phyloP scores from a whole-genome alignment of 2,888 invertebrate species.

The Tenthredo notha region DNA sequence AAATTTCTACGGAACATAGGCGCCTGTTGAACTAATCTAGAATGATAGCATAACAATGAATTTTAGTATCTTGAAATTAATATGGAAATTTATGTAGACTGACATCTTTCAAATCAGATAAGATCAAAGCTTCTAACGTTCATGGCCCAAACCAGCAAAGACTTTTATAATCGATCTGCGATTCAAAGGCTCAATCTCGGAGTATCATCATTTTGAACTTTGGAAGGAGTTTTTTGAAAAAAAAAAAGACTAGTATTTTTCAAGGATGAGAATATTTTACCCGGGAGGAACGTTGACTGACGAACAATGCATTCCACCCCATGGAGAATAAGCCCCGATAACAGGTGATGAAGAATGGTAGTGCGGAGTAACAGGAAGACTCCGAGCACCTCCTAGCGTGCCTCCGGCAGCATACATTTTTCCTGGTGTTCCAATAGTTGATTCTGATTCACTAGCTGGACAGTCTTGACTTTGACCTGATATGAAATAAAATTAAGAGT shows the following conservation, averaged over 20 bases:
- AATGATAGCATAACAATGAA: slow-evolving; percentile 43
- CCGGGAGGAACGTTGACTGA: slow-evolving; percentile 67
- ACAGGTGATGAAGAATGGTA: slow-evolving; percentile 73
- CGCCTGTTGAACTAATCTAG: slow-evolving; percentile 69
- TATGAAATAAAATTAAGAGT: slow-evolving; percentile 42
- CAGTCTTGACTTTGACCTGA: slow-evolving; percentile 62
- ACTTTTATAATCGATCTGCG: slow-evolving; percentile 69
- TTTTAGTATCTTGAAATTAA: neutral
- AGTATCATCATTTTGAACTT: slow-evolving; percentile 67
- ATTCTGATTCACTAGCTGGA: slow-evolving; percentile 71
- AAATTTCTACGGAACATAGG: slow-evolving; percentile 70
- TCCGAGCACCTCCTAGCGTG: slow-evolving; percentile 71
- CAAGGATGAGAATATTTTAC: slow-evolving; percentile 59
- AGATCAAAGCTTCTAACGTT: slow-evolving; percentile 72
- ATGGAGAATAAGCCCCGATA: slow-evolving; percentile 70
- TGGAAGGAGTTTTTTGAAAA: neutral
- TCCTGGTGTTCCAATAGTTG: slow-evolving; percentile 66
- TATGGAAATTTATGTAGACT: neutral
- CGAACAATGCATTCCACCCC: slow-evolving; percentile 71
- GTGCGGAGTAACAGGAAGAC: slow-evolving; percentile 73
- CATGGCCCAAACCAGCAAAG: slow-evolving; percentile 72
- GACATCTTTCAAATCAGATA: slow-evolving; percentile 68
- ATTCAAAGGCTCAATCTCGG: slow-evolving; percentile 74
- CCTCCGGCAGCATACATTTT: slow-evolving; percentile 75
- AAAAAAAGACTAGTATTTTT: neutral